Percentiles rank a stretch among this genome's conserved stretches.
phyloP scores from a whole-genome alignment of 2,113 vertebrate genomes.

The Dipodomys spectabilis region DNA sequence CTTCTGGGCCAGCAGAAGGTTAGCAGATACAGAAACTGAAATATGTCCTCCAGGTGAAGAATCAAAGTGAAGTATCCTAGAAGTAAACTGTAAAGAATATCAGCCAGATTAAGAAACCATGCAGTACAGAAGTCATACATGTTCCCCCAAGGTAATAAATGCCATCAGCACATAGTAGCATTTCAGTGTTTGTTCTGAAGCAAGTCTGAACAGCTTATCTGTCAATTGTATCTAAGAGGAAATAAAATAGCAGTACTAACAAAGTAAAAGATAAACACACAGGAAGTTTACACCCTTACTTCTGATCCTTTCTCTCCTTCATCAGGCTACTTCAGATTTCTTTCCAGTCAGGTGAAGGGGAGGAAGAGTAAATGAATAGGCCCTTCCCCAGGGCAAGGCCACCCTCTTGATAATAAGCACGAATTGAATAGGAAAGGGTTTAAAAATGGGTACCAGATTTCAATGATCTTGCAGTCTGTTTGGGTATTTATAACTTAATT shows the following conservation, averaged over 20 bases:
- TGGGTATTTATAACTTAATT: not conserved
- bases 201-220: not conserved
- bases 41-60: not conserved
- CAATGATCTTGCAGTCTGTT: not conserved
- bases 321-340: not conserved
- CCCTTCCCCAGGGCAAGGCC: not conserved
- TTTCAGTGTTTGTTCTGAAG: not conserved
- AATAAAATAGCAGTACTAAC: not conserved
- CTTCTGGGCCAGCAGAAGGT: not conserved
- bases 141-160: not conserved
- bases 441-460: not conserved
- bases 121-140: not conserved
- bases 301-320: not conserved
- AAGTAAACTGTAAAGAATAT: not conserved
- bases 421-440: not conserved
- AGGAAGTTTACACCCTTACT: not conserved
- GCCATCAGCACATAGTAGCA: not conserved
- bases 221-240: not conserved
- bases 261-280: not conserved
- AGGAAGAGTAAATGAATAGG: not conserved
- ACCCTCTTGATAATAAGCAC: not conserved
- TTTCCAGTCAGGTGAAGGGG: not conserved
- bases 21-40: not conserved
- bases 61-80: not conserved
- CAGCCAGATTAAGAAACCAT: not conserved